Evolutionary conservation across 2,888 invertebrate genomes (phyloP), one percentile per base, ranked within the genome.

Genomic region (Lycophotia porphyrea): DNA sequence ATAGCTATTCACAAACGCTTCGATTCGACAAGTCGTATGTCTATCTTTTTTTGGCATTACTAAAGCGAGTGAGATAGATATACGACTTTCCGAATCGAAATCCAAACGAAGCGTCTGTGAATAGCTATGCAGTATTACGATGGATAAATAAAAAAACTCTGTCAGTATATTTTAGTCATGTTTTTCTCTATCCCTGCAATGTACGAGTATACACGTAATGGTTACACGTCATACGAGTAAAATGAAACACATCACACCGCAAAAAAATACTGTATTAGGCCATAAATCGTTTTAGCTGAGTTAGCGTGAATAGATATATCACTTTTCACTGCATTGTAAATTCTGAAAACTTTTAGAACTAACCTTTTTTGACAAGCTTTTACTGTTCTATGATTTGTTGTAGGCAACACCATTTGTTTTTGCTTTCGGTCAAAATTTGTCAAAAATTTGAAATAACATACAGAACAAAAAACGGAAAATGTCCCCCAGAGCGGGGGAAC

Each of bases 231-330:
- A 82, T 39, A 58, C 2, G 64, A 60, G 47, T 42, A 47, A 52
- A 77, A 73, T 66, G n/a, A 67, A 78, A 67, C 15, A 34, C 52
- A 52, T 47, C 15, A 36, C n/a, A 60, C 39, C 21, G 15, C 42
- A 72, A 63, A 82, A 82, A 78, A 47, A 27, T 9, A n/a, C 47
- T 18, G 27, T 52, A 49, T 34, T 74, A 15, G 63, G 15, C 24
- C 24, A 71, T 83, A 84, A 74, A 84, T 84, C 66, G 63, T 81
- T 78, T 84, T 47, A n/a, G 61, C 44, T 61, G 64, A 49, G 60
- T 44, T 58, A 39, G 64, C 58, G n/a, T 21, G 63, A 71, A 68
- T 69, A 24, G 27, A 58, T 44, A 47, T 31, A 65, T 52, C 36
- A 72, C 44, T 68, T 68, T 76, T 47, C 68, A 61, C 36, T 65